These are phyloP conservation scores for Anhinga rufa DNA, from an alignment of 2,113 vertebrate species.

Conservation along the genomic window DNA sequence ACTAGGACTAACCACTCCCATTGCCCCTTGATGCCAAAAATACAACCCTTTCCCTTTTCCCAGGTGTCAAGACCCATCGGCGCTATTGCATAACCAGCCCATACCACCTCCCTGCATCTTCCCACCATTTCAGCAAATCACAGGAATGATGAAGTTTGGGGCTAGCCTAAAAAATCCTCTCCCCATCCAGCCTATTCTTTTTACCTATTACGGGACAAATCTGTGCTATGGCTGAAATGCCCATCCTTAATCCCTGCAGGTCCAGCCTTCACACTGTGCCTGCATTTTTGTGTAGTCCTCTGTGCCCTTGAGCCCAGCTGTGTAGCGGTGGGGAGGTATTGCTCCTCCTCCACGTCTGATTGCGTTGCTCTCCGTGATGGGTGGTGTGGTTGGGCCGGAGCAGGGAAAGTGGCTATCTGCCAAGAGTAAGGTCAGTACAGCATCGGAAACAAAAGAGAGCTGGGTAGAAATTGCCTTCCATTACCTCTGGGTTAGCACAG, in stretches of 20 bases:
- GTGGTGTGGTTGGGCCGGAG: not conserved
- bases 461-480: not conserved
- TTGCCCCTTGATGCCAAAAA: not conserved
- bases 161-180: not conserved
- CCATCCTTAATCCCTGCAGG: not conserved
- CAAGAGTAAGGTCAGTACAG: constrained; percentile 36
- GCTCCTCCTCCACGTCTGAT: constrained; percentile 10
- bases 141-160: not conserved
- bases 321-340: not conserved
- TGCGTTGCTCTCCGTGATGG: not conserved
- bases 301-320: constrained; percentile 23
- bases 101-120: not conserved
- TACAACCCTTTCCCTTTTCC: not conserved
- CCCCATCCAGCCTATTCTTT: not conserved
- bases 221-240: not conserved
- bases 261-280: not conserved
- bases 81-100: not conserved
- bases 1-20: not conserved
- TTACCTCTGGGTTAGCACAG: not conserved
- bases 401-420: not conserved
- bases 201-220: not conserved
- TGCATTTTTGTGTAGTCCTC: not conserved
- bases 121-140: not conserved
- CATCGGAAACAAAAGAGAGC: not conserved
- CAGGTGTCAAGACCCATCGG: not conserved